Evolutionary conservation across 2,888 invertebrate genomes (phyloP), one percentile per base, ranked within the genome.

Genomic region (Glaucopsyche alexis): DNA sequence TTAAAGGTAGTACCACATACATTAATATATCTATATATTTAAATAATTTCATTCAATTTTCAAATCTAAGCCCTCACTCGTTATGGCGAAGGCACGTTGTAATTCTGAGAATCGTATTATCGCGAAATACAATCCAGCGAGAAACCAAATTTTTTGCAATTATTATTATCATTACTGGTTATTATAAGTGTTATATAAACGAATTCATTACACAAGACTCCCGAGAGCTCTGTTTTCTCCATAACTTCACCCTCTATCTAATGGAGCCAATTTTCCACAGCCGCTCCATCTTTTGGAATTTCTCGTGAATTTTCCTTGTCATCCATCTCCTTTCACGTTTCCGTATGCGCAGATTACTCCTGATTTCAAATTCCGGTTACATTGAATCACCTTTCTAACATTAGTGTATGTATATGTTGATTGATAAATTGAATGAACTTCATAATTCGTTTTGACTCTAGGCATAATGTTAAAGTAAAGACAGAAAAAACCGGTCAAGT

Each of bases 181-280:
- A 29, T 69, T 38, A 49, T 49, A 69, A 69, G 65, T 66, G 40
- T 66, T 29, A 67, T 64, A 45, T 9, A 50, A 47, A 52, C 50
- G 71, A 76, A 72, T 74, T 71, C 55, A 72, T 55, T 69, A 67
- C 60, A 70, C 45, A 50, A 71, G 45, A 69, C 71, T 52, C 60
- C 45, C 42, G 64, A 14, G 45, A 19, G 72, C 73, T 71, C 85
- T 77, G 85, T 87, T 79, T 79, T 78, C 80, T 82, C 81, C 81
- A 82, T 79, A 81, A 80, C 81, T 78, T 84, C 84, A 82, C 81
- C 85, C 85, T 86, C 85, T 87, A 86, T 87, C 88, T 92, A 92
- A 93, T 92, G 92, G 92, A 92, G 91, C 90, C 91, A 93, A 92
- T 91, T 91, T 92, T 88, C 87, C 82, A 80, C 83, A 85, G 84